These are phyloP conservation scores for Drosophila maculinotata DNA, from an alignment of 2,888 invertebrate genomes.

Conservation along the genomic window DNA sequence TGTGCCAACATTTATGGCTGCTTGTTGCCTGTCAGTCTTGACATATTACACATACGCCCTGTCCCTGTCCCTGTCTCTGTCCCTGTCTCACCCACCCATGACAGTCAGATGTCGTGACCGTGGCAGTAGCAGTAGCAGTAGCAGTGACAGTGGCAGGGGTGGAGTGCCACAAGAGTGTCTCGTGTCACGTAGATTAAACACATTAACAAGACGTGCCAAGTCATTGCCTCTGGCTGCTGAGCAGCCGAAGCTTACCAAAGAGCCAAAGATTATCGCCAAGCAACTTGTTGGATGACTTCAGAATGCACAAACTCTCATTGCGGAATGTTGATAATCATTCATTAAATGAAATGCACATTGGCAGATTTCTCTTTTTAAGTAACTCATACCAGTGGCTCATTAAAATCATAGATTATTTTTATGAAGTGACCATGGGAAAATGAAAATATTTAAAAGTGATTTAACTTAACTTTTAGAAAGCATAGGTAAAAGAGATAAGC, in stretches of 20 bases:
- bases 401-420: neutral
- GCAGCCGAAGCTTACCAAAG: slow-evolving; percentile 9
- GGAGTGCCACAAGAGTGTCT: slow-evolving; percentile 7
- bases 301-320: slow-evolving; percentile 2
- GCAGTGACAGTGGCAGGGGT: slow-evolving; percentile 1
- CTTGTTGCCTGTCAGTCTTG: slow-evolving; percentile 51
- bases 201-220: slow-evolving; percentile 51
- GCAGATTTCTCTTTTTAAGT: neutral
- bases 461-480: neutral
- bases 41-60: slow-evolving; percentile 55
- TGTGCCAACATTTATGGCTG: slow-evolving; percentile 49
- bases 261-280: slow-evolving; percentile 11
- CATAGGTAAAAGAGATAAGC: neutral
- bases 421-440: no score
- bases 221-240: slow-evolving; percentile 34
- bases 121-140: no score
- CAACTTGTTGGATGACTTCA: slow-evolving; percentile 40
- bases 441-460: no score
- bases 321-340: slow-evolving; percentile 12
- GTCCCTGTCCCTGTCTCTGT: no score
- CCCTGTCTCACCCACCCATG: slow-evolving; percentile 13
- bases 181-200: slow-evolving; percentile 55
- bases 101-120: slow-evolving; percentile 13
- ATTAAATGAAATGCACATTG: slow-evolving; percentile 9
- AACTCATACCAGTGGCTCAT: neutral